Evolutionary conservation across 2,888 invertebrate genomes (phyloP).

Genomic region (Dorcus parallelipipedus): DNA sequence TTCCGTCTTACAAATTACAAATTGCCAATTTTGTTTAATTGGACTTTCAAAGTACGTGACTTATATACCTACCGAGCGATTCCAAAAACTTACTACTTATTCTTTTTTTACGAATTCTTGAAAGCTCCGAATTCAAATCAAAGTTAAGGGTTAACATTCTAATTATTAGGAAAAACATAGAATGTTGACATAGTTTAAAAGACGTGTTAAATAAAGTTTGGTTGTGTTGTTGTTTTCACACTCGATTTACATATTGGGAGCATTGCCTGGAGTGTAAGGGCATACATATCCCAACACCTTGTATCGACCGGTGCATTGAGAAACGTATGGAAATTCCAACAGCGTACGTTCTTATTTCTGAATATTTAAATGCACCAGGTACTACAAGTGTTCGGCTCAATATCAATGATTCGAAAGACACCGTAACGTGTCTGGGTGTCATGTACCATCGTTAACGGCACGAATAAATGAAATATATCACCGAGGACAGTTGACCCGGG

Average conservation of each 20-base stretch:
- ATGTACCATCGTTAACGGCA: slow-evolving; percentile 4
- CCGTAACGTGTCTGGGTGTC: neutral
- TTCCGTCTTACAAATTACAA: no score
- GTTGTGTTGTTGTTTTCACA: neutral
- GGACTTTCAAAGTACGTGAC: no score
- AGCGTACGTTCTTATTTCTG: no score
- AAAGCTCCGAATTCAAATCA: no score
- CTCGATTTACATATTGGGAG: slow-evolving; percentile 22
- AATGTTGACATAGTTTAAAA: no score
- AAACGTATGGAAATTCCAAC: neutral
- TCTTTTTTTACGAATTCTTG: no score
- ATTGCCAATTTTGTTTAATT: no score
- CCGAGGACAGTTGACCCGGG: slow-evolving; percentile 20
- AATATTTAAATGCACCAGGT: neutral
- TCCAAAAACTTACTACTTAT: no score
- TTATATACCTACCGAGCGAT: no score
- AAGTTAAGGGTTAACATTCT: no score
- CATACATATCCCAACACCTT: neutral
- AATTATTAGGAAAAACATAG: no score
- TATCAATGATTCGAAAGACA: neutral
- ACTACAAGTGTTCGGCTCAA: neutral
- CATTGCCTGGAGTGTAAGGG: slow-evolving; percentile 9
- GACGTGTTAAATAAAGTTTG: no score
- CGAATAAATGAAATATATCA: slow-evolving; percentile 28
- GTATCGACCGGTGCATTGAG: neutral